These are phyloP conservation scores for Leucoptera coffeella DNA, from an alignment of 2,888 invertebrate genomes.

Conservation along the genomic window DNA sequence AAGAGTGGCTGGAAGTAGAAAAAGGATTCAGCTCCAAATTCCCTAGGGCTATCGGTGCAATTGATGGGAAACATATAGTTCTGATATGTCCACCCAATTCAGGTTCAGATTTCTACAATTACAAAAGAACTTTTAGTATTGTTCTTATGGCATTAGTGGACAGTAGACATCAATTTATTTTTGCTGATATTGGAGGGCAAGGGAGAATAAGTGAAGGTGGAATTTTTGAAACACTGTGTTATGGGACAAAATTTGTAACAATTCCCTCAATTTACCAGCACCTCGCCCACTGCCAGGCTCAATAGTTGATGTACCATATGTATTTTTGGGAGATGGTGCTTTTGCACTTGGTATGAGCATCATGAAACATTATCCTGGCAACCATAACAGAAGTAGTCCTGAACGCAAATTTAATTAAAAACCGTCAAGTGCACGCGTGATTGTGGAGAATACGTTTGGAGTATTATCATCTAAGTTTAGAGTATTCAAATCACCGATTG, in stretches of 20 bases:
- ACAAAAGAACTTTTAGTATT: constrained; percentile 12
- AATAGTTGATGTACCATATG: constrained; percentile 8
- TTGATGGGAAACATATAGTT: constrained; percentile 8
- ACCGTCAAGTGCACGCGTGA: constrained; percentile 6
- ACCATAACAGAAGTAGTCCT: constrained; percentile 7
- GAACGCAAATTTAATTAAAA: constrained; percentile 9
- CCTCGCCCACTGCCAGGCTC: constrained; percentile 8
- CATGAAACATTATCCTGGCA: constrained; percentile 10
- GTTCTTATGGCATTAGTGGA: constrained; percentile 13
- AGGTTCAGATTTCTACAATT: constrained; percentile 9
- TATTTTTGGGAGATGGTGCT: no score
- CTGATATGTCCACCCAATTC: constrained; percentile 10
- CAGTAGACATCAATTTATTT: constrained; percentile 11
- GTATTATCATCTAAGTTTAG: constrained; percentile 7
- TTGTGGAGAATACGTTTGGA: constrained; percentile 9
- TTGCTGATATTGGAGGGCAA: constrained; percentile 11
- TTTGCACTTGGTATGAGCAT: constrained; percentile 8
- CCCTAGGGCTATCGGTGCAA: constrained; percentile 3
- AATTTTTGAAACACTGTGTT: constrained; percentile 4
- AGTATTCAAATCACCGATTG: constrained; percentile 8
- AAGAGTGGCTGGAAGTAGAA: constrained; percentile 6
- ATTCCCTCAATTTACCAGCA: constrained; percentile 9
- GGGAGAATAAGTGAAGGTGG: constrained; percentile 11
- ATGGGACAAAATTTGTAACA: constrained; percentile 1
- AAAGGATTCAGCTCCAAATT: constrained; percentile 6